Evolutionary conservation across 2,113 vertebrate genomes (phyloP), one percentile per base, ranked within the genome.

Genomic region (Neoarius graeffei): DNA sequence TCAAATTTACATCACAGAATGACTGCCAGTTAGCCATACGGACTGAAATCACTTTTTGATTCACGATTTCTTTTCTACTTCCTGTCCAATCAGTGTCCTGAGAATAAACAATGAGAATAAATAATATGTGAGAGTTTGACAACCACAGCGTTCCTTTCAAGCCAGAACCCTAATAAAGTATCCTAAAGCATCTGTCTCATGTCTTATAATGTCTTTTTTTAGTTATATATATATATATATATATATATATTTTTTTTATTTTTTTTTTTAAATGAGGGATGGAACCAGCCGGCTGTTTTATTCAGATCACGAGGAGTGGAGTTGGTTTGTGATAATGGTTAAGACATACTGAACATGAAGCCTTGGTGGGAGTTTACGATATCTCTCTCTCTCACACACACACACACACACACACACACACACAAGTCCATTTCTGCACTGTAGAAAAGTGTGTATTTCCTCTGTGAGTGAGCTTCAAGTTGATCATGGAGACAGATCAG

Each of bases 401-500:
- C 89, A 91, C 90, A 90, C 91, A 90, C n/a, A 90, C 94, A 90
- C 91, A 90, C 19, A 89, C 93, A 92, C 91, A 92, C 90, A 90
- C 90, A 94, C 91, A 93, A 94, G 93, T 93, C 92, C 90, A 92
- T 89, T 42, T 42, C 90, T 90, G 91, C 93, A 93, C 94, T 89
- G 92, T 94, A 93, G 90, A 91, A 91, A 91, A 91, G 76, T 57
- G 42, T 64, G 50, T 71, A 86, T 86, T 91, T 83, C 84, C 85
- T 88, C 89, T 86, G 81, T 67, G 81, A 84, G 89, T 19, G 19
- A 87, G 83, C 91, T 89, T 42, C 93, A 89, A 86, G 91, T 89
- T 50, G 60, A 62, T 94, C 90, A 95, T 13, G 96, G 96, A 42
- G 97, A 95, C 92, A 99, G 94, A 92, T 97, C 95, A 5, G 97